Conservation (phyloP, 2,113 vertebrate species). For the Chloroceryle aenea region DNA sequence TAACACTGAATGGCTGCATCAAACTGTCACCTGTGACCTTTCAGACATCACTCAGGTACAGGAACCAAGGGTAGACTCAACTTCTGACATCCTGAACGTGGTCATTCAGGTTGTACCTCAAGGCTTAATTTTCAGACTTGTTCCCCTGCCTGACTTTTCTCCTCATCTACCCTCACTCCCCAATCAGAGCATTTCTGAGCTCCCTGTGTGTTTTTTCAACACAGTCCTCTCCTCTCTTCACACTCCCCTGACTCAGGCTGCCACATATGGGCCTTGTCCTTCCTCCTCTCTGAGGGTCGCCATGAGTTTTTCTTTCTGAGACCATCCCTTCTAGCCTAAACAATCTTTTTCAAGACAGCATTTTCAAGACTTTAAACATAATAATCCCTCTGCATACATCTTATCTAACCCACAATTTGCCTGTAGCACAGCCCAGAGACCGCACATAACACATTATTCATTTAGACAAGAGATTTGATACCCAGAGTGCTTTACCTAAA, state of each 20-base stretch:
- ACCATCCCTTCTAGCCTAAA: neutral
- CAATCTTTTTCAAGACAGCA: neutral
- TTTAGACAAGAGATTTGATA: neutral
- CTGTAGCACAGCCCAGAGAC: neutral
- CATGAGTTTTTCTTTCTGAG: neutral
- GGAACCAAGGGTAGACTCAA: neutral
- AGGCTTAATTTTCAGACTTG: neutral
- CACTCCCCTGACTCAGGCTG: neutral
- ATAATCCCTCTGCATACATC: neutral
- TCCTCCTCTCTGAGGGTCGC: neutral
- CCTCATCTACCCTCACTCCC: neutral
- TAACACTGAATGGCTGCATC: neutral
- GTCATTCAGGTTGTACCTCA: neutral
- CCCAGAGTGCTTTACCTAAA: neutral
- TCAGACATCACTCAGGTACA: neutral
- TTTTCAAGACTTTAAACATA: neutral
- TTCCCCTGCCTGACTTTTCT: neutral
- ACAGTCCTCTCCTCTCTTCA: neutral
- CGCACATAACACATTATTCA: neutral
- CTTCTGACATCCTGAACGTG: neutral
- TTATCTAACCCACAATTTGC: neutral
- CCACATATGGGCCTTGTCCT: neutral
- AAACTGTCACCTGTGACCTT: neutral
- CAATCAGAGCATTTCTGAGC: neutral
- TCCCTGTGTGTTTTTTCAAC: neutral